Evolutionary conservation across 1,140 invertebrate species (phyloP), one percentile per base, ranked within the genome.

Genomic region (Camponotus pennsylvanicus): DNA sequence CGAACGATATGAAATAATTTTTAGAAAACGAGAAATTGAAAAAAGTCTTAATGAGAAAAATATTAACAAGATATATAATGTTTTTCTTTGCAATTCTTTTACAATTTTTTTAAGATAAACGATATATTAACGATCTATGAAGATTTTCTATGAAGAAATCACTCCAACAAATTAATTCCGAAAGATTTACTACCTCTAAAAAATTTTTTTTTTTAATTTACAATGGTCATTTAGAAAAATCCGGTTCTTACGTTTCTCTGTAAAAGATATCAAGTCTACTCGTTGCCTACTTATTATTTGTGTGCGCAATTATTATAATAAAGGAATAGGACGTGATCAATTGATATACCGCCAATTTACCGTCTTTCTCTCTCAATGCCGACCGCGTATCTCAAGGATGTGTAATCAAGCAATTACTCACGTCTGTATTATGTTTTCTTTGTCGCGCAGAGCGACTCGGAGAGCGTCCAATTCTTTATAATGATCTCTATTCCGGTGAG

Each of bases 341-440:
- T 73, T 21, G 67, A 37, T 15, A 18, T 32, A 70, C 11, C 3
- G 11, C 1, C 13, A n/a, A 70, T 27, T 27, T 27, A 27, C 27
- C 27, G 27, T 11, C 49, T 52, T 52, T 2, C 6, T 5, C 37
- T 59, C 27, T 55, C 21, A 32, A 69, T 21, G 37, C 21, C 34
- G n/a, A 21, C 18, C 37, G 55, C 9, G 11, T 40, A 61, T 59
- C 64, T 52, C 27, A 15, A 59, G 55, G 79, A 73, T 73, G 37
- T 27, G 49, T 27, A 59, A 73, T 59, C 79, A 57, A 21, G 27
- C 67, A 86, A 90, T 59, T 63, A 32, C 93, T 91, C 66, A 96
- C 96, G 95, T 98, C 91, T 98, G 97, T 91, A 98, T 98, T 57
- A 98, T 96, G 55, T 97, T 97, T 92, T 98, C 98, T 88, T 98